Evolutionary conservation across 1,140 invertebrate species (phyloP).

Genomic region (Pseudomyrmex gracilis): DNA sequence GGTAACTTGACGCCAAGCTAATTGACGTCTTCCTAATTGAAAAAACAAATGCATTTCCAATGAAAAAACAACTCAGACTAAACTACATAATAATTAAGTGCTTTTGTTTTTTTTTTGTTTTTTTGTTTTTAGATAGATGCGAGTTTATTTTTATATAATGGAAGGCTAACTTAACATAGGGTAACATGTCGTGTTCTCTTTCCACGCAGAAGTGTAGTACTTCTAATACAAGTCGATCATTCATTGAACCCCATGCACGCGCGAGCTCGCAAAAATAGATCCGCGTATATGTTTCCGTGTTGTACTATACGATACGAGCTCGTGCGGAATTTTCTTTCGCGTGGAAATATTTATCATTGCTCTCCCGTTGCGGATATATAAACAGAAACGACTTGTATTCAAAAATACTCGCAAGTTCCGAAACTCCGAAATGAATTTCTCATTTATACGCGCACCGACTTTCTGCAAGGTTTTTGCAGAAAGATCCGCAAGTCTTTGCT

Average conservation of each 20-base stretch:
- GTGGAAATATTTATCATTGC: slow-evolving; percentile 10
- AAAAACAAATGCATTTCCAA: no score
- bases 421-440: slow-evolving; percentile 25
- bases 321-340: slow-evolving; percentile 22
- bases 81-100: no score
- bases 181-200: no score
- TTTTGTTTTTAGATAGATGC: no score
- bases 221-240: not conserved
- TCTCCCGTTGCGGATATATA: slow-evolving; percentile 6
- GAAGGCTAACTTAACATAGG: no score
- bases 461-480: not conserved
- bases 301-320: not conserved
- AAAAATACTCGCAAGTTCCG: not conserved
- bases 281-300: not conserved
- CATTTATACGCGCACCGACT: not conserved
- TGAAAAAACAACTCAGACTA: no score
- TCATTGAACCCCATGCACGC: not conserved
- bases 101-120: no score
- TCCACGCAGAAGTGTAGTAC: not conserved
- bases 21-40: no score
- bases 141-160: no score
- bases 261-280: not conserved
- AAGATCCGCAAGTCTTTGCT: not conserved
- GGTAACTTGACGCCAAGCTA: no score
- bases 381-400: not conserved